Base-by-base conservation (phyloP, 1,140 invertebrate species). In the Helicorthomorpha holstii region DNA sequence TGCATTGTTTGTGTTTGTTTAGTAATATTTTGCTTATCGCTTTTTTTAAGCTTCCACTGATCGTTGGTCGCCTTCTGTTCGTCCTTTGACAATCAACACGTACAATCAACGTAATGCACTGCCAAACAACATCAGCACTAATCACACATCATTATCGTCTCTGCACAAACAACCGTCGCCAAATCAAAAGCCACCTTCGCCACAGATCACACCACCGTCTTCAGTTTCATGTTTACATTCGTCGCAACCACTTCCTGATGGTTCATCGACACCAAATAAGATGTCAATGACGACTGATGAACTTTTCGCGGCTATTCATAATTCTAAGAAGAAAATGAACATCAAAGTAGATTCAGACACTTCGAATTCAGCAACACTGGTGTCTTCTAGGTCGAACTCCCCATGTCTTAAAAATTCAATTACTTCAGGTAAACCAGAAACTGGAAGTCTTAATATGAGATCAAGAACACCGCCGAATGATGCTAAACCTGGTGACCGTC, bases 241-340 rank as follows among this genome's bases (percentile, higher is more conserved):
- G 29, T 34, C 29, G 29, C 29, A 7, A 7, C 16, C 29, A 34
- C 16, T 16, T 16, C 29, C 21, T 46, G 44, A 19, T 25, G 44
- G 25, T 12, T 7, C 4, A 46, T 25, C 44, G 29, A 34, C 29
- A 34, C 16, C 29, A 7, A 7, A 7, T 12, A 46, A 46, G 44
- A 46, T 4, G 7, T 27, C 26, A 3, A 51, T 62, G 48, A 52
- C 59, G 2, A 52, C 60, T 7, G 58, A 52, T n/a, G 59, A 63
- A 27, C 50, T 63, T 7, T 58, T 59, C 24, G 56, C 56, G 3
- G 51, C 55, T 16, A 61, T 63, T 26, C 59, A 62, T 45, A 53
- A 57, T 38, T 62, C 59, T 3, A 63, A 62, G 38, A 60, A 58
- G 49, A 58, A 54, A 41, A 54, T 53, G 16, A 59, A 60, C 45